These are phyloP conservation scores for Rhea americana DNA, from an alignment of 2,113 vertebrate species.

Conservation along the genomic window DNA sequence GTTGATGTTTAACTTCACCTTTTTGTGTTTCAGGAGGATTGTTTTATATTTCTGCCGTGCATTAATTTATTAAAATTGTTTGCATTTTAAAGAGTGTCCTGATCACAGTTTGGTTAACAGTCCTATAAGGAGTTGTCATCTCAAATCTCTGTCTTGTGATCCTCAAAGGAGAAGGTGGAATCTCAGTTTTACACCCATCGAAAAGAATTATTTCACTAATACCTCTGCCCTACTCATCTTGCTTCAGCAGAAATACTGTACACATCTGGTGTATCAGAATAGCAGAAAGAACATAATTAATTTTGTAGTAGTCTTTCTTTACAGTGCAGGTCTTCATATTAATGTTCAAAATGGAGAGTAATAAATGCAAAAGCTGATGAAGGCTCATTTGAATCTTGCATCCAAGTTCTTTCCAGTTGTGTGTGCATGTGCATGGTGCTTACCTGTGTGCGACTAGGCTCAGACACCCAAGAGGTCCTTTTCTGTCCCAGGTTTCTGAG, in stretches of 20 bases:
- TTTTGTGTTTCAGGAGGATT: neutral
- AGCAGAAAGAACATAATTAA: neutral
- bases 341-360: neutral
- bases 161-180: neutral
- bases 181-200: neutral
- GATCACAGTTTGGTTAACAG: neutral
- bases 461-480: neutral
- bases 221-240: neutral
- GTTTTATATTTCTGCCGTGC: neutral
- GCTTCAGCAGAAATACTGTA: neutral
- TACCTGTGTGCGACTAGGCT: neutral
- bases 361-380: neutral
- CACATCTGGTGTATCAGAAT: accelerated
- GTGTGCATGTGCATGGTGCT: neutral
- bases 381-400: neutral
- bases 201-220: neutral
- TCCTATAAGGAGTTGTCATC: neutral
- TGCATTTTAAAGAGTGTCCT: neutral
- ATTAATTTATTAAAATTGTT: neutral
- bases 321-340: accelerated
- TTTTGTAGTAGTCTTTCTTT: neutral
- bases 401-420: no score
- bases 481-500: neutral
- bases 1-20: neutral
- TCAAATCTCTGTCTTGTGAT: neutral